Evolutionary conservation across 1,140 invertebrate species (phyloP).

Genomic region (Periplaneta americana): DNA sequence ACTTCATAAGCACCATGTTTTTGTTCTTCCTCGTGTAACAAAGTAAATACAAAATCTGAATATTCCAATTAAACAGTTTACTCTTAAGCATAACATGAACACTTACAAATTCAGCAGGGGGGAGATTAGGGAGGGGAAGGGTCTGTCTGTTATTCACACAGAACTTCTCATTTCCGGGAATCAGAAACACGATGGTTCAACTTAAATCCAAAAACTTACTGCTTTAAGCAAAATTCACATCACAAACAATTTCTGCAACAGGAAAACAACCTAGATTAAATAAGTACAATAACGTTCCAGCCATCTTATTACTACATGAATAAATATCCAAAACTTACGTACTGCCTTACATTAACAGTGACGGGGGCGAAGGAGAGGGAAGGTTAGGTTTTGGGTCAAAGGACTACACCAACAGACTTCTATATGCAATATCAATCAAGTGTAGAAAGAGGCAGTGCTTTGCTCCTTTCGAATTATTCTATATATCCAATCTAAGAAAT

Average conservation of each 20-base stretch:
- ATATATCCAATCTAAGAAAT: background rate
- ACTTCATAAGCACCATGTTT: background rate
- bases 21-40: background rate
- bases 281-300: background rate
- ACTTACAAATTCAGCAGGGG: background rate
- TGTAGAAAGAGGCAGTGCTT: background rate
- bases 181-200: background rate
- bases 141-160: background rate
- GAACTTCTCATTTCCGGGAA: background rate
- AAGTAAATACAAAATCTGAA: background rate
- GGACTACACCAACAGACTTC: background rate
- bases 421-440: background rate
- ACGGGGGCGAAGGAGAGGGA: no score
- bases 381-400: no score
- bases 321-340: background rate
- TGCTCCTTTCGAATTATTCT: background rate
- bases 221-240: background rate
- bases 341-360: background rate
- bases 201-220: background rate
- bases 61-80: background rate
- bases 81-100: background rate
- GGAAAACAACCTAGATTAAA: no score
- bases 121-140: background rate
- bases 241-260: background rate
- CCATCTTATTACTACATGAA: background rate